Percentiles rank a stretch among this genome's conserved stretches.
Evolutionary conservation across 2,888 invertebrate genomes (phyloP).

Genomic region (Desoria tigrina): DNA sequence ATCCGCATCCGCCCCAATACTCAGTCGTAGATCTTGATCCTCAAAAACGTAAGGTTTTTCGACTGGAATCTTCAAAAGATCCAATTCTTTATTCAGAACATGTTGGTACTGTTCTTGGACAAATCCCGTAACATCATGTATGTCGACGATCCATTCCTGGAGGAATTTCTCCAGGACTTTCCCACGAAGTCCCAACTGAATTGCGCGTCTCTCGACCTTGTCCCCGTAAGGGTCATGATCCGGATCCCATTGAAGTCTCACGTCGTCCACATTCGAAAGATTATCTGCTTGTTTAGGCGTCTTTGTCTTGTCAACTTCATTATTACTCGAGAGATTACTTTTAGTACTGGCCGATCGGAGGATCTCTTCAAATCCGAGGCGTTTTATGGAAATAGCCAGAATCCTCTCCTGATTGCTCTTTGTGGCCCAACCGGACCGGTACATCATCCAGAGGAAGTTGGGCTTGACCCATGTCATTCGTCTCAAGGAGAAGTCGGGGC

Average conservation of each 20-base stretch:
- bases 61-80: slow-evolving; percentile 32
- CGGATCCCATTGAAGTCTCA: slow-evolving; percentile 48
- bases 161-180: slow-evolving; percentile 29
- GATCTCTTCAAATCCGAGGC: slow-evolving; percentile 38
- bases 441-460: slow-evolving; percentile 50
- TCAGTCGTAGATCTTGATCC: slow-evolving; percentile 7
- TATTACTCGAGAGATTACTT: not conserved
- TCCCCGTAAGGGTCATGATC: slow-evolving; percentile 42
- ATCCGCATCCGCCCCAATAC: slow-evolving; percentile 25
- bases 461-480: slow-evolving; percentile 46
- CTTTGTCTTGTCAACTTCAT: not conserved
- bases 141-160: slow-evolving; percentile 33
- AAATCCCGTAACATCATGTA: slow-evolving; percentile 42
- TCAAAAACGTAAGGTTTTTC: slow-evolving; percentile 28
- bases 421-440: slow-evolving; percentile 41
- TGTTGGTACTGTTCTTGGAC: slow-evolving; percentile 29
- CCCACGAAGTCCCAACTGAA: slow-evolving; percentile 42
- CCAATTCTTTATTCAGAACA: slow-evolving; percentile 25
- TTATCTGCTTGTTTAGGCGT: slow-evolving; percentile 11
- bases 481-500: slow-evolving; percentile 31
- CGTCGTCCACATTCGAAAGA: no score
- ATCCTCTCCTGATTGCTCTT: slow-evolving; percentile 42
- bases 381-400: slow-evolving; percentile 36
- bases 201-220: slow-evolving; percentile 41
- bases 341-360: slow-evolving; percentile 25